Evolutionary conservation across 2,888 invertebrate species (phyloP), one percentile per base, ranked within the genome.

Genomic region (Amiota mariae): DNA sequence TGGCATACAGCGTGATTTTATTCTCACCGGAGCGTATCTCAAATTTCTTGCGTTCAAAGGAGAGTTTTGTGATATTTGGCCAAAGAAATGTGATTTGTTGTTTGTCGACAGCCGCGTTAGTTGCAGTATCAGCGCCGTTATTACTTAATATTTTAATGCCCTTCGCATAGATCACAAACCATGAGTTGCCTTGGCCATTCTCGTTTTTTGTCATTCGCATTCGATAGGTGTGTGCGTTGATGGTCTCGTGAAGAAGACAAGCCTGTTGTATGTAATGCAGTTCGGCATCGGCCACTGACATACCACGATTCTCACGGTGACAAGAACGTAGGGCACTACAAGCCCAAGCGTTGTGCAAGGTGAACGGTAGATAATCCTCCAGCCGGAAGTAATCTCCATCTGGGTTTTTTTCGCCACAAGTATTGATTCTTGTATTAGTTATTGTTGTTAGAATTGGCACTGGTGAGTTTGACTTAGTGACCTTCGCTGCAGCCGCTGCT

Each of bases 21-120:
- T 94, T 95, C 86, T 96, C 96, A 73, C 96, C 95, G 11, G 97
- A 96, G 77, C 97, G 94, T 84, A 98, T 97, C 91, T 98, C 98
- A 90, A 99, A 98, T 90, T 98, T 98, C 91, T 98, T 98, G 87
- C 97, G 94, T 92, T 98, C 98, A 90, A 98, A 98, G 89, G 96
- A 96, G 18, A 98, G 91, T 91, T 98, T 98, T 78, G 96, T 97
- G 78, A 99, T 98, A 82, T 96, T 96, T 85, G 97, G 96, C 98
- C 98, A 99, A 74, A 96, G 93, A 88, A 98, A 98, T 79, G 95
- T 95, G 48, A 95, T 94, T 72, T 94, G 93, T 74, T 95, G 93
- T 56, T 91, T 66, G 4, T 66, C 66, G 47, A 48, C 89, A 76
- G 77, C 10, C 63, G 68, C 57, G 15, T 12, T 49, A 20, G 18